These are phyloP conservation scores for Spheniscus humboldti DNA, from an alignment of 2,797 vertebrate genomes.

Conservation along the genomic window DNA sequence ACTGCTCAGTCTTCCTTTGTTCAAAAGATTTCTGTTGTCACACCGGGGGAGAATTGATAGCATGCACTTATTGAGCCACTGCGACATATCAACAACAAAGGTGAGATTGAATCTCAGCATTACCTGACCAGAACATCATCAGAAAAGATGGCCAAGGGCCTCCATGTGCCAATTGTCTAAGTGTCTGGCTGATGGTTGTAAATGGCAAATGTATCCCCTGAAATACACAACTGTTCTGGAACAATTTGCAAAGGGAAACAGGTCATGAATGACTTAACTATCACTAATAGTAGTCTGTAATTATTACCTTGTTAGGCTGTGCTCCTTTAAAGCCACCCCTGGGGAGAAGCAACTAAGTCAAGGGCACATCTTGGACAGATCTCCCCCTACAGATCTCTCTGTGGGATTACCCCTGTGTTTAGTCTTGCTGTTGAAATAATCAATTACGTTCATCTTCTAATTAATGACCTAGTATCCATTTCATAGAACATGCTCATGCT, in stretches of 20 bases:
- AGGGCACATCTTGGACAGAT: conserved; percentile 31
- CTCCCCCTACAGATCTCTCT: background rate
- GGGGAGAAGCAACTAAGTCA: background rate
- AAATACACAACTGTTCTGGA: background rate
- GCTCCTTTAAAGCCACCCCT: background rate
- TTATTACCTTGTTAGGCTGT: background rate
- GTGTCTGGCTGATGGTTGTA: background rate
- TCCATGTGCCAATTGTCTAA: background rate
- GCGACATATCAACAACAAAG: background rate
- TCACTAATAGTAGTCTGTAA: background rate
- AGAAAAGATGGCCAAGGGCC: background rate
- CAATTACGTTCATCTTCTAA: conserved; percentile 47
- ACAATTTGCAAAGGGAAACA: background rate
- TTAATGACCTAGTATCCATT: conserved; percentile 51
- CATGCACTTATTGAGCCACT: background rate
- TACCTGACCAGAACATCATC: background rate
- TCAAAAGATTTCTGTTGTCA: conserved; percentile 3
- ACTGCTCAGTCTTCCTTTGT: background rate
- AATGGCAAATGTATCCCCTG: background rate
- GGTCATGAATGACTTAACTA: conserved; percentile 13
- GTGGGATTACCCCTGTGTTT: conserved; percentile 29
- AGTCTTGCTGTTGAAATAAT: conserved; percentile 51
- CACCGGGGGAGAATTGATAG: background rate
- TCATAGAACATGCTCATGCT: background rate
- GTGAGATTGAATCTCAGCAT: background rate